Base-by-base conservation (phyloP, 1,140 invertebrate species). In the Dendroctonus valens region DNA sequence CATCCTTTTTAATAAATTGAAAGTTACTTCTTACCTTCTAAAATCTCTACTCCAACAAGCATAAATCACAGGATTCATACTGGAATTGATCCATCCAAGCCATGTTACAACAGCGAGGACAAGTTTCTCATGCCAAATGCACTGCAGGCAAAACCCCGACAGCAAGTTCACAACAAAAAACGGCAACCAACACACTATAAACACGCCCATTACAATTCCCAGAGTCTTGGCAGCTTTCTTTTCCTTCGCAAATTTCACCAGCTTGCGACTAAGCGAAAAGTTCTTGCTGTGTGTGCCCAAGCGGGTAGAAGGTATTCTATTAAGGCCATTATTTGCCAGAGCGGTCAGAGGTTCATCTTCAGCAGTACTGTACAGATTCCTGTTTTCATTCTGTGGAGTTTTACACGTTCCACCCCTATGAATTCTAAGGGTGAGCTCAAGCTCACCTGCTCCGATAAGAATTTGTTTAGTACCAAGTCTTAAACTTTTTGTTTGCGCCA, bases 1-100 rank as follows among this genome's bases (percentile, higher is more conserved):
- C 26, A 26, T 1, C 26, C 26, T 1, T 26, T 26, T 2, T 26
- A 26, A 26, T 26, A 26, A 26, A 26, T 3, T 26, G 3, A 26
- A 26, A 26, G 2, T 3, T 3, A 59, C 48, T 37, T 79, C 84
- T 85, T 79, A 94, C 93, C 94, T 91, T 81, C 95, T 84, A 80
- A 98, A 98, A 78, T 98, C 96, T 76, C 91, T 85, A 79, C 93
- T 96, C 91, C 94, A 97, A 75, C 92, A 97, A 3, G 95, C 94
- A 79, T 98, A 98, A 73, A 98, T 98, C 57, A 97, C 91, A 2
- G 95, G 95, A 82, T 97, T 98, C 93, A 98, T 96, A 41, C 92
- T 91, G 37, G 96, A 98, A 81, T 99, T 99, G 74, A 98, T 93
- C 93, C 98, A 99, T 51, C 97, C 97, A 5, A 98, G 86, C 97